Evolutionary conservation across 2,888 invertebrate species (phyloP), one percentile per base, ranked within the genome.

Genomic region (Prosopocoilus inquinatus): DNA sequence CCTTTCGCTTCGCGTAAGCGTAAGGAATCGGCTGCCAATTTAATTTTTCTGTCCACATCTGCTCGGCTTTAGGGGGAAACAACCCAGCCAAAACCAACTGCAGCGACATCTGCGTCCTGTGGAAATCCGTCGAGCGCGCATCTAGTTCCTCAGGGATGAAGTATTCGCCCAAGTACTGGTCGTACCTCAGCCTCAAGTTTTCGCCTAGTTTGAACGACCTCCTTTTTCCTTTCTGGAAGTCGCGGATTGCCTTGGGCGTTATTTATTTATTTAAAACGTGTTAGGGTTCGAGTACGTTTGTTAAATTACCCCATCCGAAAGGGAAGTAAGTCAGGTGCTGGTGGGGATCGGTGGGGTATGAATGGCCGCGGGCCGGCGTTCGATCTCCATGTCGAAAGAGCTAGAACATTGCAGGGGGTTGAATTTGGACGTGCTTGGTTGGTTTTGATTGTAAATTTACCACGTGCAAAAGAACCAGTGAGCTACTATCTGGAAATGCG

Each of bases 1-100:
- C 36, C 43, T 58, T 13, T 11, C 52, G 47, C 1, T 84, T 81
- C 63, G 84, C 79, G 13, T 86, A 86, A 68, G 84, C 84, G 12
- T 89, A 82, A 8, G 89, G 88, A 54, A 90, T 84, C 7, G 91
- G 91, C 65, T 89, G 87, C 91, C 91, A 91, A 58, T 79, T 75
- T 55, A 88, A 71, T 2, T 59, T 57, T 3, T 72, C 64, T 63
- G 82, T 82, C 84, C 85, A 86, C 57, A 80, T 76, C 70, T 82
- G 79, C 16, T 78, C 70, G 5, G 79, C 79, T 45, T 61, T 59
- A 0, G 88, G 87, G 43, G 84, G 85, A 76, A 84, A 89, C 50
- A 91, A 72, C 9, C 86, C 88, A 13, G 89, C 86, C 58, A 89
- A 74, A 47, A 87, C 82, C 28, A 85, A 77, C 64, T 84, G 80